Percentiles rank a stretch among this genome's conserved stretches.
Conservation (phyloP, 2,113 vertebrate genomes). For the Uropsilus gracilis region DNA sequence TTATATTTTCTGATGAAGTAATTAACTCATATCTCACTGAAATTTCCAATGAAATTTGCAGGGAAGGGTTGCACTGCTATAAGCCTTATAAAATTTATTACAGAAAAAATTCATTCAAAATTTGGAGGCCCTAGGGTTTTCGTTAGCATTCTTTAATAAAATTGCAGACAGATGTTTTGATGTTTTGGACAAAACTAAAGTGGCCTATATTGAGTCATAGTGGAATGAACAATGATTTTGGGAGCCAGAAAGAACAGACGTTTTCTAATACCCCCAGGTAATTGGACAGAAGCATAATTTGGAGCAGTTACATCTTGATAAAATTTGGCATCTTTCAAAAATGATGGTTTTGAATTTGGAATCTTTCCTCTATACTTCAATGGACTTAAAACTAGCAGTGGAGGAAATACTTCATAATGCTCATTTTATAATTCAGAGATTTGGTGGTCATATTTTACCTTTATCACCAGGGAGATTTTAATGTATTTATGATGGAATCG, state of each 20-base stretch:
- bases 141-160: conserved; percentile 1
- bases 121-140: neutral
- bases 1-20: conserved; percentile 27
- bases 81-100: conserved; percentile 31
- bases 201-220: neutral
- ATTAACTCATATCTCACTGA: neutral
- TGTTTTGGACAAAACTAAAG: conserved; percentile 10
- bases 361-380: neutral
- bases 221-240: conserved; percentile 26
- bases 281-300: neutral
- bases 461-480: conserved; percentile 1
- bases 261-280: neutral
- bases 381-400: conserved; percentile 15
- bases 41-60: conserved; percentile 27
- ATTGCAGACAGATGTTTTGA: conserved; percentile 33
- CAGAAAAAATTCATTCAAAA: conserved; percentile 39
- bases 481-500: conserved; percentile 11
- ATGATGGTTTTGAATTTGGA: conserved; percentile 41
- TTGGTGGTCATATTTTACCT: neutral
- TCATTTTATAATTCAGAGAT: conserved; percentile 41
- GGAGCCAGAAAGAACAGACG: neutral
- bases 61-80: neutral
- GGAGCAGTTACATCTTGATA: conserved; percentile 17
- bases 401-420: neutral
- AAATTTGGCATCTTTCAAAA: conserved; percentile 37